phyloP scores from a whole-genome alignment of 2,113 vertebrate genomes.

The Rallus limicola region DNA sequence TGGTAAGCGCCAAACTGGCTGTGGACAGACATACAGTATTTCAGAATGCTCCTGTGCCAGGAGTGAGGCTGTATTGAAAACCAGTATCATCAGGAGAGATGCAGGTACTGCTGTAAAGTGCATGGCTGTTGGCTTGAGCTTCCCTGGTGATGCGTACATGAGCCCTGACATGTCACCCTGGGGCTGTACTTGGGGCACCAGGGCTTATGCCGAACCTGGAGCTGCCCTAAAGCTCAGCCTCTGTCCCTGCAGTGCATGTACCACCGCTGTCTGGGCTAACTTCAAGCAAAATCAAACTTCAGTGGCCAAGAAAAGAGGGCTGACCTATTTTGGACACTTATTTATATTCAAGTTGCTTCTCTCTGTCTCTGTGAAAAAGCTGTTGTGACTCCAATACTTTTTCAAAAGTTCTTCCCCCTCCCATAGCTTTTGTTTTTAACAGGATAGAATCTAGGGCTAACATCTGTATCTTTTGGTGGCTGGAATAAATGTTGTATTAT shows the following conservation, averaged over 20 bases:
- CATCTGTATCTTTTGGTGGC: constrained; percentile 35
- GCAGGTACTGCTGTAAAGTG: not conserved
- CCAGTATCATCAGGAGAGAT: accelerated
- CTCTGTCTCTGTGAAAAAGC: constrained; percentile 57
- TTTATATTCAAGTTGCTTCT: constrained; percentile 79
- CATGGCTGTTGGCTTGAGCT: not conserved
- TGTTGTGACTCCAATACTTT: constrained; percentile 35
- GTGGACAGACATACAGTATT: not conserved
- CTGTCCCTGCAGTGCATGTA: not conserved
- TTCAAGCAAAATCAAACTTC: constrained; percentile 50
- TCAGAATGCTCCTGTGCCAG: not conserved
- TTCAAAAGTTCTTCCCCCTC: not conserved
- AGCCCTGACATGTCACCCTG: accelerated
- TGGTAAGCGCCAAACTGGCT: not conserved
- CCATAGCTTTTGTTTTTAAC: constrained; percentile 34
- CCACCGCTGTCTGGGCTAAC: not conserved
- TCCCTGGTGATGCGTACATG: not conserved
- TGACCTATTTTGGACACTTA: constrained; percentile 82
- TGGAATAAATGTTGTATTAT: not conserved
- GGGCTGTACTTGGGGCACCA: not conserved
- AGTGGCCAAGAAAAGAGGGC: constrained; percentile 62
- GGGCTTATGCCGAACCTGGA: not conserved
- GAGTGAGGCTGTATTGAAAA: not conserved
- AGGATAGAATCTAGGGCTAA: constrained; percentile 4
- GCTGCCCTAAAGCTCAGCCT: not conserved